Base-by-base conservation (phyloP, 2,888 invertebrate species). In the Lottia gigantea region DNA sequence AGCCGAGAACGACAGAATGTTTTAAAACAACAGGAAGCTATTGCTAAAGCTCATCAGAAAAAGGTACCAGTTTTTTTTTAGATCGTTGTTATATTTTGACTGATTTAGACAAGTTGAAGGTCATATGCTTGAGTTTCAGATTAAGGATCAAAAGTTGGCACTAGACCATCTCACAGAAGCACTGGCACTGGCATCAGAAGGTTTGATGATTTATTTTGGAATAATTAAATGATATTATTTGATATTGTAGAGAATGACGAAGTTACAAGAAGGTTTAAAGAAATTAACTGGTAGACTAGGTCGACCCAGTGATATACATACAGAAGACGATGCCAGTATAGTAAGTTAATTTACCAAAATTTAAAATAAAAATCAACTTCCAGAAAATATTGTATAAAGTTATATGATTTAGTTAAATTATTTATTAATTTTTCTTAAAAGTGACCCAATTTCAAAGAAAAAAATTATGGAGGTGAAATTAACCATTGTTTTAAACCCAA, bases 1-100 rank as follows among this genome's bases (percentile, higher is more conserved):
- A 84, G 83, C 45, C 77, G 82, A 68, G 86, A 87, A 66, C 70
- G 87, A 46, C 85, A 86, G 73, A 72, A 82, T 63, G 71, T 87
- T 66, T 71, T 85, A n/a, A 78, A 81, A 45, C 86, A 88, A 72
- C 85, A 87, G n/a, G 83, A 85, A 62, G 81, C 83, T 73, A 82
- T 86, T 25, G 80, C 79, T 55, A 72, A 76, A 46, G 72, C 83
- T 23, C 73, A 80, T 64, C 70, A 78, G 70, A 72, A 71, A 46
- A 75, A 76, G 47, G 68, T 72, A 63, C 62, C 66, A 68, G 73
- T 78, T 62, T n/a, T 25, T 31, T 31, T 31, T 31, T 6, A 31
- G 3, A 31, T 31, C n/a, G n/a, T 31, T 31, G 31, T 31, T 31
- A 31, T 31, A 31, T 31, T 31, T 31, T 6, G 6, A 3, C 31